Percentiles rank a stretch among this genome's conserved stretches.
Evolutionary conservation across 2,888 invertebrate genomes (phyloP).

Genomic region (Cheilosia pagana): DNA sequence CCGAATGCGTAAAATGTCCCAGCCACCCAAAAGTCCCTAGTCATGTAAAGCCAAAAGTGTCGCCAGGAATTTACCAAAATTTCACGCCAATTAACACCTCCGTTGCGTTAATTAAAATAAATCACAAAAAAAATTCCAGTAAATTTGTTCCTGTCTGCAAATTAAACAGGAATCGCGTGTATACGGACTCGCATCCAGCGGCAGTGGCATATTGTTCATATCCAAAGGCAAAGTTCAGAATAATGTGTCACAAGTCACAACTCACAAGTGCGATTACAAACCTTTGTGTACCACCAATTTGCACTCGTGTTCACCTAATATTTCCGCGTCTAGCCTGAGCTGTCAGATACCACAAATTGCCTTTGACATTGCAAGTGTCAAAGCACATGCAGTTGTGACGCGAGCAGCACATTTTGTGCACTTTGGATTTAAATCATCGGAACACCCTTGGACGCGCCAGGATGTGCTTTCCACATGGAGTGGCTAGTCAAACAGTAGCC

Average conservation of each 20-base stretch:
- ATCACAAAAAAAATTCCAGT: conserved; percentile 66
- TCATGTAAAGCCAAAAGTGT: conserved; percentile 70
- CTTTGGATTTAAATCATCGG: conserved; percentile 60
- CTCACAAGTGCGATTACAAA: conserved; percentile 4
- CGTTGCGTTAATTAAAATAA: conserved; percentile 75
- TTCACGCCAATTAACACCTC: conserved; percentile 75
- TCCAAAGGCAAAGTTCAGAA: not conserved
- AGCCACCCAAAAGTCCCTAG: conserved; percentile 70
- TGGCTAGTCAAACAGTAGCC: conserved; percentile 75
- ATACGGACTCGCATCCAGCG: conserved; percentile 21
- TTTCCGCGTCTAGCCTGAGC: not conserved
- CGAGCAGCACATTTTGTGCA: conserved; percentile 59
- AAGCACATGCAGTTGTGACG: conserved; percentile 22
- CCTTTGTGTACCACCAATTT: not conserved
- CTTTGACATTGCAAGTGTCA: conserved; percentile 1
- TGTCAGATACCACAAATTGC: not conserved
- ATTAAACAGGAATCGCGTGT: conserved; percentile 49
- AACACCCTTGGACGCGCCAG: conserved; percentile 60
- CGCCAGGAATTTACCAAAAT: conserved; percentile 69
- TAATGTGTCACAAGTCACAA: conserved; percentile 35
- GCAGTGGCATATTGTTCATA: conserved; percentile 39
- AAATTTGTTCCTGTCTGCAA: conserved; percentile 72
- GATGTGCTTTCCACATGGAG: conserved; percentile 63
- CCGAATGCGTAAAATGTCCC: conserved; percentile 63
- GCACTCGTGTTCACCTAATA: not conserved